A percentile compares a stretch with the other conserved stretches of the same genome.
Evolutionary conservation across 2,797 vertebrate species (phyloP).

Genomic region (Tokudaia muenninki): DNA sequence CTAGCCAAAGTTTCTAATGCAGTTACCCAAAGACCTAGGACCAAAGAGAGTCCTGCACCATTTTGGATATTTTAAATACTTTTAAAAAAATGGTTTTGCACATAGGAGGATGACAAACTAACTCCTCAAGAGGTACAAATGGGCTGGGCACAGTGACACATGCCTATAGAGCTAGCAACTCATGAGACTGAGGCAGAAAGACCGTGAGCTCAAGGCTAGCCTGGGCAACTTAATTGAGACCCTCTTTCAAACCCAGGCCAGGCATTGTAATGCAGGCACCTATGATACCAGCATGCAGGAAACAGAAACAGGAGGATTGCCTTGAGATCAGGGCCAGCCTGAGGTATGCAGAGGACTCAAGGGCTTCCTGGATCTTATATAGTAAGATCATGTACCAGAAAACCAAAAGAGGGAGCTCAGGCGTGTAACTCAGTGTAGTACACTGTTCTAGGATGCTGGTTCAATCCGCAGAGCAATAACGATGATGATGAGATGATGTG

Average conservation of each 20-base stretch:
- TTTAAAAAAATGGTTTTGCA: constrained; percentile 46
- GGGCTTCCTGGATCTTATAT: not conserved
- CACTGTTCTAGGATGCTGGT: not conserved
- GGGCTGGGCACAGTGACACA: too few species aligned
- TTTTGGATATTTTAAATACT: constrained; percentile 12
- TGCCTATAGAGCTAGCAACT: not conserved
- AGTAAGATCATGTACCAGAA: not conserved
- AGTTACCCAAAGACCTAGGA: not conserved
- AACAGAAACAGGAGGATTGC: not conserved
- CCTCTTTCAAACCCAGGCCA: not conserved
- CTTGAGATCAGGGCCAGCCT: not conserved
- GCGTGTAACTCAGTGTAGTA: not conserved
- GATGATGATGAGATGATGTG: not conserved
- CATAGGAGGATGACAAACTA: not conserved
- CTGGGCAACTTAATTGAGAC: not conserved
- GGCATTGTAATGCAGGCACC: not conserved
- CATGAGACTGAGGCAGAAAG: not conserved
- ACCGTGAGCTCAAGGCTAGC: not conserved
- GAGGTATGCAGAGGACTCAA: not conserved
- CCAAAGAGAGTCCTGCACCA: not conserved
- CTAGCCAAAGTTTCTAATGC: not conserved
- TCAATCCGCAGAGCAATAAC: not conserved
- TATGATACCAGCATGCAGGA: not conserved
- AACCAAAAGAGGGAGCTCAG: not conserved
- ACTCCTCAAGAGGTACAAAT: not conserved